Evolutionary conservation across 2,797 vertebrate genomes (phyloP).

Genomic region (Hylomyscus alleni): DNA sequence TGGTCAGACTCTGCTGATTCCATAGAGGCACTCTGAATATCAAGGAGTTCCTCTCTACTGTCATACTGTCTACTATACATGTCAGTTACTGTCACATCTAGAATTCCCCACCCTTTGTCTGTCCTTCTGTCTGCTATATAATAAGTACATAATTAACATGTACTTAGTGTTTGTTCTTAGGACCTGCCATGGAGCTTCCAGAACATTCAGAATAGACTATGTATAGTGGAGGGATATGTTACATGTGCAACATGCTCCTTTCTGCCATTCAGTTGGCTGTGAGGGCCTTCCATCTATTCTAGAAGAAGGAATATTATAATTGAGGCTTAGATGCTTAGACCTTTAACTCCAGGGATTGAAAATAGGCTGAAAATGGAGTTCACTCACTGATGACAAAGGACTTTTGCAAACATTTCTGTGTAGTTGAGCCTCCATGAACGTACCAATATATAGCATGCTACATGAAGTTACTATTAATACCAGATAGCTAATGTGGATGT

Average conservation of each 20-base stretch:
- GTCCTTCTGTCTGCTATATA: not conserved
- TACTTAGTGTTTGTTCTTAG: not conserved
- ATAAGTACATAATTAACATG: not conserved
- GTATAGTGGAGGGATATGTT: not conserved
- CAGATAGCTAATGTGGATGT: not conserved
- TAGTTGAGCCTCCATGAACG: not conserved
- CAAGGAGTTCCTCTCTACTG: not conserved
- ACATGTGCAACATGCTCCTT: not conserved
- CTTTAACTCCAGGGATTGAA: not conserved
- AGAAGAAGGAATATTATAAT: not conserved
- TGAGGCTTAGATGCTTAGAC: not conserved
- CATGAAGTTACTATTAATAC: rapidly evolving
- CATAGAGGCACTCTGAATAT: not conserved
- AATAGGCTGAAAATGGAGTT: not conserved
- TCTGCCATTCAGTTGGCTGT: not conserved
- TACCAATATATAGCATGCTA: not conserved
- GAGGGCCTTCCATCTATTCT: not conserved
- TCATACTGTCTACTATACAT: no score
- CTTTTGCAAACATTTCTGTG: not conserved
- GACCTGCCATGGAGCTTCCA: not conserved
- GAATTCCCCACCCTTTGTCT: no score
- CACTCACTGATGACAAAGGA: not conserved
- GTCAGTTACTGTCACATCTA: not conserved
- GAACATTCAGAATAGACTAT: not conserved
- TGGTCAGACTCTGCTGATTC: not conserved